phyloP scores from a whole-genome alignment of 53 echinoderm and acorn worm genomes.

The Mesocentrotus franciscanus region DNA sequence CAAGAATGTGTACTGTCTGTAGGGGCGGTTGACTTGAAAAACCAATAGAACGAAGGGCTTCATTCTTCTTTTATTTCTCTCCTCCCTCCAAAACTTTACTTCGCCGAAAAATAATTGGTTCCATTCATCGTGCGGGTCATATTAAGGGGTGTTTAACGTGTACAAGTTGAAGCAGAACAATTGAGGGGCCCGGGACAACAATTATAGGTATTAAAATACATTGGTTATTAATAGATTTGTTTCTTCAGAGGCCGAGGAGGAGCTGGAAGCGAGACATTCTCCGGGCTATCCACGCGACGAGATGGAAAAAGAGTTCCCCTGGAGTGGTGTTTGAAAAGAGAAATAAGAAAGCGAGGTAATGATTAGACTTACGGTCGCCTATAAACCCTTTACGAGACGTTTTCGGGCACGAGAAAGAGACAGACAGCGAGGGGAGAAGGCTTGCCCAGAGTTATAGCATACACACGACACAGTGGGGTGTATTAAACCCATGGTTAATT shows the following conservation, averaged over 20 bases:
- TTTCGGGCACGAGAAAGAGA: neutral
- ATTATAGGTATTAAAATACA: neutral
- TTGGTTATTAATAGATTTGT: neutral
- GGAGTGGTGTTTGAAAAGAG: neutral
- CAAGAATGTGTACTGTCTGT: slow-evolving; percentile 4
- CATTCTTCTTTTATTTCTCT: neutral
- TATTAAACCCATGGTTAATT: slow-evolving; percentile 2
- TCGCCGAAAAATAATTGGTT: slow-evolving; percentile 35
- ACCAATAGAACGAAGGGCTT: neutral
- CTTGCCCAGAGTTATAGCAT: neutral
- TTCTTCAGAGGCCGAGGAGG: neutral
- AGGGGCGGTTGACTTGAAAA: neutral
- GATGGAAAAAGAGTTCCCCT: neutral
- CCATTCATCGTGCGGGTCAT: neutral
- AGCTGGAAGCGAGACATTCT: neutral
- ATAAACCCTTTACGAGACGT: neutral
- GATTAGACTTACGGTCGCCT: slow-evolving; percentile 9
- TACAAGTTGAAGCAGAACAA: slow-evolving; percentile 10
- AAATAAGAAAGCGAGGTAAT: neutral
- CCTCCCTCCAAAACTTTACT: neutral
- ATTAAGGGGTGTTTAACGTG: neutral
- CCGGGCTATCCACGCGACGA: slow-evolving; percentile 19
- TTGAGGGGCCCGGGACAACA: neutral
- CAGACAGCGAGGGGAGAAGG: neutral
- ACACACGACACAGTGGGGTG: neutral